These are phyloP conservation scores for Pinctada fucata DNA, from an alignment of 2,888 invertebrate species.

Conservation along the genomic window DNA sequence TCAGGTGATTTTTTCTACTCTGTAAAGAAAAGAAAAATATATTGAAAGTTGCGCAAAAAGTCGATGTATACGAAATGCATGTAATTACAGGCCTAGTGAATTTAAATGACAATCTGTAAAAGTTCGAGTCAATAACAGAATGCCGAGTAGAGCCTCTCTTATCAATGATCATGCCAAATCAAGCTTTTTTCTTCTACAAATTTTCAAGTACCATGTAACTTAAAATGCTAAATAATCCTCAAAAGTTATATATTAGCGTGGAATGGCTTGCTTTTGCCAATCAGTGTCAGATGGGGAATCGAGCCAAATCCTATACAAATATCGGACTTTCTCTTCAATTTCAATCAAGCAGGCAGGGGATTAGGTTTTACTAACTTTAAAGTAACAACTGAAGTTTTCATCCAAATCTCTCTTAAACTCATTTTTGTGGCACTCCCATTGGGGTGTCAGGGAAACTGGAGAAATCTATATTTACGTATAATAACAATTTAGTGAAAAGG, in stretches of 20 bases:
- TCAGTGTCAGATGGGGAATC: conserved; percentile 50
- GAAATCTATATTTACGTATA: background rate
- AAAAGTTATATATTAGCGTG: conserved; percentile 26
- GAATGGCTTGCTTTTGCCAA: conserved; percentile 48
- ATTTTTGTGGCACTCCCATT: conserved; percentile 8
- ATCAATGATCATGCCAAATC: background rate
- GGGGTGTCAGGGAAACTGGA: background rate
- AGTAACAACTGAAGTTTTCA: background rate
- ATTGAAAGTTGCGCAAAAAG: background rate
- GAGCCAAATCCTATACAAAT: conserved; percentile 49
- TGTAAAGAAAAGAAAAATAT: background rate
- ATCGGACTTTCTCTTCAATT: conserved; percentile 35
- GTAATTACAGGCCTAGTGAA: background rate
- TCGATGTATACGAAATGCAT: background rate
- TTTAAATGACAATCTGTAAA: background rate
- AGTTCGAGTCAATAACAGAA: background rate
- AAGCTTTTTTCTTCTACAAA: background rate
- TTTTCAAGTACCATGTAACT: conserved; percentile 13
- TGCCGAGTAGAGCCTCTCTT: background rate
- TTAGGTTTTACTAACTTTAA: conserved; percentile 28
- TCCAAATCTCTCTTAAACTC: conserved; percentile 15
- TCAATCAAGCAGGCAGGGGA: conserved; percentile 19
- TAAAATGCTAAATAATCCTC: conserved; percentile 1
- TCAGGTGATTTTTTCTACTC: background rate
- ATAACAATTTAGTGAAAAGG: background rate